Base-by-base conservation (phyloP, 2,888 invertebrate species). In the Hedya salicella region DNA sequence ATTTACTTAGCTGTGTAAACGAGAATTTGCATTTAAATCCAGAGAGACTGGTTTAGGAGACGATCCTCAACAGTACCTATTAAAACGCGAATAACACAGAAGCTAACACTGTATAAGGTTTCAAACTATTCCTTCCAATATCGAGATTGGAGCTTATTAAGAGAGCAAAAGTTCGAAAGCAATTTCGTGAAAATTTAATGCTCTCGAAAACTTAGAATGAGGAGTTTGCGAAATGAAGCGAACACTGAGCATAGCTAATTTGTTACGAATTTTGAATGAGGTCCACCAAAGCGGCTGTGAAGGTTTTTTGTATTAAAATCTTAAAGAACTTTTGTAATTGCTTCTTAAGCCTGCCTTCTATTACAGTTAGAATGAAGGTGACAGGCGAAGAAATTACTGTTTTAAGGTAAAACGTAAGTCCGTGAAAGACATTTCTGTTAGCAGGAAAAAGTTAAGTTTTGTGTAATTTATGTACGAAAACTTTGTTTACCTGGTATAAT, bases 121-220 rank as follows among this genome's bases (percentile, higher is more conserved):
- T 74, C 75, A 79, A 87, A 88, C 87, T 89, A 88, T 86, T 84
- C 82, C 82, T 85, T 80, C 78, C 81, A 80, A 87, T 85, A 88
- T 87, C 81, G 80, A 85, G 86, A 85, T 83, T 78, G 74, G 70
- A 78, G 83, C 82, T 84, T 87, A 89, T 88, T 82, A 86, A 82
- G 84, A 80, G 78, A 77, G 86, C 86, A 87, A 90, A 89, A 91
- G 86, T 90, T 91, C 77, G 82, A 82, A 86, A 88, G 89, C 87
- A 86, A 89, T 91, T 89, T 85, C 83, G 82, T 91, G 86, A 90
- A 91, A 90, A 88, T 91, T 89, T 91, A 88, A 91, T 88, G 84
- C 82, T 81, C 78, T 80, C 75, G 77, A 76, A 78, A 91, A 91
- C 86, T 92, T 89, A 85, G 89, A 89, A 84, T 85, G 79, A 86